These are phyloP conservation scores for Gordius sp. DNA, from an alignment of 2,888 invertebrate genomes.

Conservation along the genomic window DNA sequence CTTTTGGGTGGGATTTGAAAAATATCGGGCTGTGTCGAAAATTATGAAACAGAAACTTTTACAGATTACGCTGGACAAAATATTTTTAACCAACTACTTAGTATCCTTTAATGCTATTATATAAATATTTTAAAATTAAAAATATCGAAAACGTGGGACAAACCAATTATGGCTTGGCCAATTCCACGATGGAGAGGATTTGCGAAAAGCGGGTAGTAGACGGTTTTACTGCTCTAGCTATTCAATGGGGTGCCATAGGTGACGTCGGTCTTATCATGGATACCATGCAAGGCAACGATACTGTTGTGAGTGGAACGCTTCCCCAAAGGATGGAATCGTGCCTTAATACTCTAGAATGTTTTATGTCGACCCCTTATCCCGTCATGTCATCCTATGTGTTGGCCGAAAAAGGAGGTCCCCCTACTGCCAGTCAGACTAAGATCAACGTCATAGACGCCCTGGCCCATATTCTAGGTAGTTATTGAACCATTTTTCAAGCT, in stretches of 20 bases:
- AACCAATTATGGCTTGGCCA: slow-evolving; percentile 81
- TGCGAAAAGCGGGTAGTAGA: slow-evolving; percentile 54
- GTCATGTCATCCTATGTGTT: slow-evolving; percentile 39
- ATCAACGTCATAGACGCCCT: slow-evolving; percentile 47
- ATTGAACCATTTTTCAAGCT: background rate
- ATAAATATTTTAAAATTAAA: no score
- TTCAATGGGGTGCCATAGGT: slow-evolving; percentile 97
- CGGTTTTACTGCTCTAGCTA: slow-evolving; percentile 45
- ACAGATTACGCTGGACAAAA: no score
- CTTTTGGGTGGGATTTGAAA: no score
- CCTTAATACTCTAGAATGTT: slow-evolving; percentile 53
- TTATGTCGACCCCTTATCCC: slow-evolving; percentile 49
- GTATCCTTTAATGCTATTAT: no score
- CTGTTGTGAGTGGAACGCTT: slow-evolving; percentile 71
- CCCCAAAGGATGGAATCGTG: slow-evolving; percentile 87
- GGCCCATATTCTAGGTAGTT: slow-evolving; percentile 56
- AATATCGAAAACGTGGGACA: slow-evolving; percentile 92
- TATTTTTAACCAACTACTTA: no score
- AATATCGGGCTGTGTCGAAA: no score
- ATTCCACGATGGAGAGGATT: slow-evolving; percentile 84
- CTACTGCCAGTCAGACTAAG: slow-evolving; percentile 34
- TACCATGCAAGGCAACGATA: slow-evolving; percentile 52
- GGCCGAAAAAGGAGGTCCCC: slow-evolving; percentile 48
- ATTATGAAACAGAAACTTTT: no score
- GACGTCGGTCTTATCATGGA: slow-evolving; percentile 46